A percentile compares a stretch with the other conserved stretches of the same genome.
phyloP scores from a whole-genome alignment of 2,113 vertebrate genomes.

The Illadopsis cleaveri region DNA sequence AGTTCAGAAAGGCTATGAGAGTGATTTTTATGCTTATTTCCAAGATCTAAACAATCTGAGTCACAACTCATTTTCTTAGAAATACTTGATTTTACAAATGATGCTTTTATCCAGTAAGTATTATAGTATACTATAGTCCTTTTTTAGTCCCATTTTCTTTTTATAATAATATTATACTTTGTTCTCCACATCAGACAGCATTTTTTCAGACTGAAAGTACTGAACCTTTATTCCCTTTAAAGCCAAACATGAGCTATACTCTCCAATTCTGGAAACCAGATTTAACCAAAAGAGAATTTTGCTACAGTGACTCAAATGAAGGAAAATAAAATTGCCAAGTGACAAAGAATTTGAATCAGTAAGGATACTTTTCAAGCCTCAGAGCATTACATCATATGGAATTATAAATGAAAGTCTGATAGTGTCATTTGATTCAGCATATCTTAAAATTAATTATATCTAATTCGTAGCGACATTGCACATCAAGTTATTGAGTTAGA shows the following conservation, averaged over 20 bases:
- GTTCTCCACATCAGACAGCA: background rate
- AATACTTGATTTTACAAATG: background rate
- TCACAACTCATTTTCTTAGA: background rate
- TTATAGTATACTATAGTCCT: background rate
- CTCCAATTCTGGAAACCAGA: background rate
- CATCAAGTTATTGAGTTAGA: background rate
- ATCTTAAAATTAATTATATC: background rate
- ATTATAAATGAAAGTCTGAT: background rate
- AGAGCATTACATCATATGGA: background rate
- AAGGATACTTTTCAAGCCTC: background rate
- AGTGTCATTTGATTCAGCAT: slow-evolving; percentile 1
- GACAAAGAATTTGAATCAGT: background rate
- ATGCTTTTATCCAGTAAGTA: background rate
- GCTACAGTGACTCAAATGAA: background rate
- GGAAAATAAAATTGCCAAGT: background rate
- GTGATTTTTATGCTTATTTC: background rate
- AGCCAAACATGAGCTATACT: background rate
- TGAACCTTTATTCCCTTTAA: background rate
- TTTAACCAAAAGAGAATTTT: background rate
- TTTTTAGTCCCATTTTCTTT: background rate
- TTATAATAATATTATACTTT: background rate
- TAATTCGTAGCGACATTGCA: background rate
- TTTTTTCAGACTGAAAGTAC: background rate
- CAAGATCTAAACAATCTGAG: background rate
- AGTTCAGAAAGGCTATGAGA: background rate